phyloP scores from a whole-genome alignment of 2,797 vertebrate genomes.

The Acrossocheilus wenchowensis region DNA sequence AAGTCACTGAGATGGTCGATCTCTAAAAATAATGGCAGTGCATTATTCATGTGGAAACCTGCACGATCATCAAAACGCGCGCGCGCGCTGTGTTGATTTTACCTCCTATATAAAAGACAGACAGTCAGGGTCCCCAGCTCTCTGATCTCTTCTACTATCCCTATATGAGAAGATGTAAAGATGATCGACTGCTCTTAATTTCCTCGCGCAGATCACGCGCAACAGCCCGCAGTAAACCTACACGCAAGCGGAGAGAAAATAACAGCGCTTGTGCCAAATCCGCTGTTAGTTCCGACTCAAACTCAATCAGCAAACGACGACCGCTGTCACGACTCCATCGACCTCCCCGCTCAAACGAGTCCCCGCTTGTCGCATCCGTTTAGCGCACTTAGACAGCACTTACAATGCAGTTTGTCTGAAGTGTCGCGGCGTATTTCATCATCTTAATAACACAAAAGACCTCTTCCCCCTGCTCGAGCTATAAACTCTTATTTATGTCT shows the following conservation, averaged over 20 bases:
- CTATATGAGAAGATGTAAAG: conserved; percentile 15
- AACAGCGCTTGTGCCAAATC: not conserved
- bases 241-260: not conserved
- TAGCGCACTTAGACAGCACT: conserved; percentile 30
- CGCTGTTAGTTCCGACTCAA: conserved; percentile 20
- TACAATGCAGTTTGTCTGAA: conserved; percentile 39
- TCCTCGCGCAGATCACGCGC: not conserved
- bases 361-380: conserved; percentile 50
- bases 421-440: conserved; percentile 42
- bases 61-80: conserved; percentile 55
- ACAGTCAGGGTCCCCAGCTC: not conserved
- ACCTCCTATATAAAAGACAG: conserved; percentile 20
- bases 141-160: conserved; percentile 4
- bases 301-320: conserved; percentile 43
- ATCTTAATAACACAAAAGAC: conserved; percentile 50
- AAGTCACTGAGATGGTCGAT: conserved; percentile 51
- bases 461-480: conserved; percentile 22
- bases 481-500: conserved; percentile 25
- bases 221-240: conserved; percentile 36
- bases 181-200: conserved; percentile 47
- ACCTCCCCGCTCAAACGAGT: conserved; percentile 19
- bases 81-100: conserved; percentile 22
- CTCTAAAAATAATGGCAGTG: conserved; percentile 55
- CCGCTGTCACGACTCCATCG: conserved; percentile 33
- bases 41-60: conserved; percentile 61